Evolutionary conservation across 2,888 invertebrate species (phyloP), one percentile per base, ranked within the genome.

Genomic region (Ectemnius continuus): DNA sequence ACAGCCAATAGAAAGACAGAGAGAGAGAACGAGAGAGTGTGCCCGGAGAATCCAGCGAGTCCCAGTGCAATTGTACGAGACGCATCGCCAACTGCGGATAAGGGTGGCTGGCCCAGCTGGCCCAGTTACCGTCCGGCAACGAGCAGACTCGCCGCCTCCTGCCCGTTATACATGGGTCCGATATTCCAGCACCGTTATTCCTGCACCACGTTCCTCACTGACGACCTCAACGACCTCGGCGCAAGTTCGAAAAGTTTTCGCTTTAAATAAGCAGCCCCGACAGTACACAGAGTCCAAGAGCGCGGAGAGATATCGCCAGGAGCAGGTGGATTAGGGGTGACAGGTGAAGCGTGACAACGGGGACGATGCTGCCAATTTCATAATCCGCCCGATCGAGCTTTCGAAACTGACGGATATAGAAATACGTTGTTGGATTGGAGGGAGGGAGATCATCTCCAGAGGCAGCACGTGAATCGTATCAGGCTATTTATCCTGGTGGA

Each of bases 21-120:
- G 45, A 66, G 20, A 67, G 58, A 64, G 14, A 48, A 45, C 18
- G 45, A 64, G 23, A 47, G 48, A 20, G 23, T 18, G 52, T 52
- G 14, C 52, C 5, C 16, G 36, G 36, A 52, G n/a, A n/a, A 52
- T 13, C 14, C 16, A 52, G 16, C 52, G 4, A 16, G 16, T 52
- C 14, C 52, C 5, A 16, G 52, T 52, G 52, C 1, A 52, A 52
- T 11, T 11, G 16, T 4, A 48, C n/a, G 52, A 52, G 16, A 52
- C 36, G 36, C 4, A 52, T 52, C 16, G 16, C 52, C 14, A 16
- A 52, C 5, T 16, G 16, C n/a, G 2, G 16, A 36, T 36, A 36
- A 36, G 36, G 8, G 36, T 36, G 8, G 36, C 36, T 36, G 36
- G 8, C 36, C 36, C 36, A 36, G 36, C 36, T 36, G 52, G 52